These are phyloP conservation scores for Anthoptus insignis DNA, from an alignment of 2,888 invertebrate species.

Conservation along the genomic window DNA sequence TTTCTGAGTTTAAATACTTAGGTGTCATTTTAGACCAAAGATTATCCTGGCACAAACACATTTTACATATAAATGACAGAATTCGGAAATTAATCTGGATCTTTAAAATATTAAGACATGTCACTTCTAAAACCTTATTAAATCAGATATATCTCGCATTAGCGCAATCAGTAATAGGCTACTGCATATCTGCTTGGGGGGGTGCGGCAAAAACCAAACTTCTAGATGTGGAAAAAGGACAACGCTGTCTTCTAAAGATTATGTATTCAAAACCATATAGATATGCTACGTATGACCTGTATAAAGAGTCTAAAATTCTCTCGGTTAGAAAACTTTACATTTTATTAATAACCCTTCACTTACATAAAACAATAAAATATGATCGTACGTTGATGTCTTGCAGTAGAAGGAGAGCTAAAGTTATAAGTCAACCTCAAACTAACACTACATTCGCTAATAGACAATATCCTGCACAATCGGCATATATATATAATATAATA, in stretches of 20 bases:
- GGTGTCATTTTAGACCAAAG: slow-evolving; percentile 23
- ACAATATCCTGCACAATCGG: neutral
- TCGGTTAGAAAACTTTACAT: neutral
- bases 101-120: slow-evolving; percentile 19
- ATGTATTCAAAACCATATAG: slow-evolving; percentile 28
- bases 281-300: neutral
- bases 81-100: slow-evolving; percentile 21
- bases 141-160: slow-evolving; percentile 34
- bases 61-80: neutral
- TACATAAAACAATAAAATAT: neutral
- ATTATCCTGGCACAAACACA: neutral
- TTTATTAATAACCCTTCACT: neutral
- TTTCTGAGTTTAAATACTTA: slow-evolving; percentile 15
- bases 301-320: neutral
- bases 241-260: slow-evolving; percentile 31
- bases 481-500: neutral
- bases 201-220: slow-evolving; percentile 33
- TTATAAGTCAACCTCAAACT: neutral
- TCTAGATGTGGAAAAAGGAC: slow-evolving; percentile 27
- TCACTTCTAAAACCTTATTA: slow-evolving; percentile 21
- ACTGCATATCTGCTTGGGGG: slow-evolving; percentile 33
- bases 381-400: neutral
- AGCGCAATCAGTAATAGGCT: slow-evolving; percentile 27
- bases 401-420: neutral
- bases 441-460: neutral